Evolutionary conservation across 1,140 invertebrate genomes (phyloP), one percentile per base, ranked within the genome.

Genomic region (Antheraea pernyi): DNA sequence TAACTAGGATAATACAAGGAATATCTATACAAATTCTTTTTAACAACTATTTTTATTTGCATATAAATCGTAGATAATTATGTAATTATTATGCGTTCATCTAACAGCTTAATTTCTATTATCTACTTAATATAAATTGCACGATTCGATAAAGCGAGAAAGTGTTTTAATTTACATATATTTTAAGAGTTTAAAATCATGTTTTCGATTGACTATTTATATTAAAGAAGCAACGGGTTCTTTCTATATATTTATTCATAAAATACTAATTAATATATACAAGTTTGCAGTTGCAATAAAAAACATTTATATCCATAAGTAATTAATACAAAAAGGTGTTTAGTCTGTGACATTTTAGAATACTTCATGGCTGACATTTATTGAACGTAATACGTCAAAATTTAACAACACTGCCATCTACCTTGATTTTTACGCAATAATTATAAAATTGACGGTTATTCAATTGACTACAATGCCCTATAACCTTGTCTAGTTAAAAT

Each of bases 71-170:
- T 83, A 86, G 76, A 82, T 81, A 84, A 70, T 65, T 74, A 74
- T 81, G 81, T 81, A 84, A 68, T 65, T 74, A 74, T 81, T 87
- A 84, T 83, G 77, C 77, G 79, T 81, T 30, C 78, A 76, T 78
- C 85, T 88, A 88, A 53, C 72, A 75, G 74, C 80, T 88, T 89
- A 88, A 22, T 60, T 72, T 73, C 83, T 89, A 88, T 71, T 81
- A 81, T 81, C 82, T 88, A 88, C 86, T 84, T 82, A 65, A 82
- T 79, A 78, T 85, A 91, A 91, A 91, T 91, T 91, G 89, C 89
- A 91, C 89, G 81, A 86, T 89, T 88, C 79, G 79, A 89, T 91
- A 89, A 91, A 89, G 88, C 89, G 86, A 91, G 19, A 61, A 30
- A 30, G 60, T 22, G 19, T 61, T 61, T 61, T 22, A 61, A 16